These are phyloP conservation scores for rat (Rattus norvegicus) DNA, from an alignment of 2,113 vertebrate species.

Conservation along the genomic window DNA sequence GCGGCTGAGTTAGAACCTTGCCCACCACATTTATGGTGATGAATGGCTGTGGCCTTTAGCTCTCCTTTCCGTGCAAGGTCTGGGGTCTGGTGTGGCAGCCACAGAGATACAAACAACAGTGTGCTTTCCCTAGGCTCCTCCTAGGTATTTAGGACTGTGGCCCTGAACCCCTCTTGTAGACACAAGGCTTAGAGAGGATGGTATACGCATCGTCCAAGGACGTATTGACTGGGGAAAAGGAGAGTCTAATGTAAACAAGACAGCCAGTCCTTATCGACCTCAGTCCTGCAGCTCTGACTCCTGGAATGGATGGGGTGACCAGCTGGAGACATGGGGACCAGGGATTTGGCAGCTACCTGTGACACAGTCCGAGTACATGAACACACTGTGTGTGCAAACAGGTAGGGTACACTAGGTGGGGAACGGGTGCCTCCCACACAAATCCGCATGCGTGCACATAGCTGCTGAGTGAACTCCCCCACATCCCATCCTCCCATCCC, in stretches of 20 bases:
- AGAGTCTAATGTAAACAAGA: neutral
- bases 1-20: neutral
- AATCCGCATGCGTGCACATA: neutral
- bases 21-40: neutral
- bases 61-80: neutral
- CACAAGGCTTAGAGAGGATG: neutral
- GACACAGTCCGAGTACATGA: neutral
- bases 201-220: neutral
- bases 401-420: neutral
- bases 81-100: neutral
- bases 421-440: neutral
- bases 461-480: too few relatives aligned
- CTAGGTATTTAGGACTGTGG: neutral
- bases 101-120: neutral
- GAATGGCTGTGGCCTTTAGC: neutral
- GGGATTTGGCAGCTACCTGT: neutral
- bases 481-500: neutral
- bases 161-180: neutral
- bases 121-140: neutral
- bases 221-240: neutral
- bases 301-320: too few relatives aligned
- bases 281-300: accelerated
- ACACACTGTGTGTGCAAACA: neutral
- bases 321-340: neutral
- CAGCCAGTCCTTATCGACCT: neutral